phyloP scores from a whole-genome alignment of 1,140 invertebrate genomes.

The Drosophila sucinea region DNA sequence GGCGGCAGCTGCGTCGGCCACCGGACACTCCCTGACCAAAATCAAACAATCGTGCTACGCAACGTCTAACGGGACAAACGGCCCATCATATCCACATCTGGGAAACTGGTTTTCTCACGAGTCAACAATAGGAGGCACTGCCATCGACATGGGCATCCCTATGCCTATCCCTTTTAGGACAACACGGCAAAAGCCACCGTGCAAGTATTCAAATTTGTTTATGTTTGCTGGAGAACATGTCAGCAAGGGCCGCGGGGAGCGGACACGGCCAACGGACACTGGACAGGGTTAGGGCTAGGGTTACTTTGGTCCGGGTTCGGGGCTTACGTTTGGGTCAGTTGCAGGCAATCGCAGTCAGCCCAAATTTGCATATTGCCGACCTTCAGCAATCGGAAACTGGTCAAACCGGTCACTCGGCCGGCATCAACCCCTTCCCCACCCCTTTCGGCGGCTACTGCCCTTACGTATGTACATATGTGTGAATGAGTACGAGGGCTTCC shows the following conservation, averaged over 20 bases:
- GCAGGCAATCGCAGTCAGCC: slow-evolving; percentile 20
- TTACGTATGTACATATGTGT: background rate
- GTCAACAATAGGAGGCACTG: slow-evolving; percentile 24
- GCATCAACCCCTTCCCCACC: slow-evolving; percentile 5
- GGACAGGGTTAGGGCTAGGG: slow-evolving; percentile 36
- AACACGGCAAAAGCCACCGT: slow-evolving; percentile 28
- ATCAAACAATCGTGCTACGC: slow-evolving; percentile 10
- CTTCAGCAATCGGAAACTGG: slow-evolving; percentile 27
- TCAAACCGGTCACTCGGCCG: slow-evolving; percentile 39
- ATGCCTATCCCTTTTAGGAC: slow-evolving; percentile 22
- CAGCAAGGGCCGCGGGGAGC: slow-evolving; percentile 9
- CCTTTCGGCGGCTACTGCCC: background rate
- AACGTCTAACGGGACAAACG: slow-evolving; percentile 31
- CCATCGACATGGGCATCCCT: background rate
- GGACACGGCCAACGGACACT: slow-evolving; percentile 25
- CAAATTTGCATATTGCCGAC: slow-evolving; percentile 34
- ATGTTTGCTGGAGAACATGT: slow-evolving; percentile 23
- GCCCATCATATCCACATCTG: slow-evolving; percentile 25
- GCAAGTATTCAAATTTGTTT: slow-evolving; percentile 53
- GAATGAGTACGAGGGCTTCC: background rate
- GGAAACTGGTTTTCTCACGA: slow-evolving; percentile 77
- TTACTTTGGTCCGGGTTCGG: slow-evolving; percentile 15
- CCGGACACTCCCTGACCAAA: slow-evolving; percentile 51
- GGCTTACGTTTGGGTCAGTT: slow-evolving; percentile 39
- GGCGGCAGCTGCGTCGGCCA: slow-evolving; percentile 33